These are phyloP conservation scores for Gracilinanus agilis DNA, from an alignment of 2,113 vertebrate genomes.

Conservation along the genomic window DNA sequence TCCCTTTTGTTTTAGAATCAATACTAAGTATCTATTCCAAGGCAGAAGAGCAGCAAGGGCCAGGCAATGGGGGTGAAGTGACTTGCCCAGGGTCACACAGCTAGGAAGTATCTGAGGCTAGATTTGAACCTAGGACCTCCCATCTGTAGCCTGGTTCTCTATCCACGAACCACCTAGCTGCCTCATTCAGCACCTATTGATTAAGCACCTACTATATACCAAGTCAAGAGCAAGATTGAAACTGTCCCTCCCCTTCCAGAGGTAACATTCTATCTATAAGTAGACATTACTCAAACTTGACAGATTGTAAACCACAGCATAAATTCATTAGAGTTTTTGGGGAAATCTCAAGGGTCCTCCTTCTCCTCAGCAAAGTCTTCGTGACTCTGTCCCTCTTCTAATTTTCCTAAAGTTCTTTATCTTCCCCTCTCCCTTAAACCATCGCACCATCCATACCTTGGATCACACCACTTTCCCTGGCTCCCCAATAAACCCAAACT, in stretches of 20 bases:
- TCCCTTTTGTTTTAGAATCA: too few relatives aligned
- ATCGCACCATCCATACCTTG: neutral
- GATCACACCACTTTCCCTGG: neutral
- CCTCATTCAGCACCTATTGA: neutral
- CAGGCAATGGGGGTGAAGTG: too few relatives aligned
- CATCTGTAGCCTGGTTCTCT: too few relatives aligned
- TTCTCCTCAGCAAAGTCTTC: neutral
- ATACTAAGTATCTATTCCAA: too few relatives aligned
- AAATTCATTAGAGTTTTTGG: too few relatives aligned
- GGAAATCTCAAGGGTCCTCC: neutral
- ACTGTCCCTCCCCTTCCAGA: neutral
- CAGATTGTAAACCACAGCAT: neutral
- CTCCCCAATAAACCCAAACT: neutral
- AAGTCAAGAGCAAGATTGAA: neutral
- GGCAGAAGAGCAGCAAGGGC: too few relatives aligned
- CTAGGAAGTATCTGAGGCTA: too few relatives aligned
- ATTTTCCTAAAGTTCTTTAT: neutral
- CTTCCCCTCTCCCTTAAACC: neutral
- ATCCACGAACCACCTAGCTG: too few relatives aligned
- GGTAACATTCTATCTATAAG: neutral
- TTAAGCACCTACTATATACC: neutral
- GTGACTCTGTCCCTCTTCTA: neutral
- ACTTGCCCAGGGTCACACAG: too few relatives aligned
- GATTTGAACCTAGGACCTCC: too few relatives aligned
- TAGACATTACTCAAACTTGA: neutral